These are phyloP conservation scores for Phoenicopterus ruber DNA, from an alignment of 2,113 vertebrate species.

Conservation along the genomic window DNA sequence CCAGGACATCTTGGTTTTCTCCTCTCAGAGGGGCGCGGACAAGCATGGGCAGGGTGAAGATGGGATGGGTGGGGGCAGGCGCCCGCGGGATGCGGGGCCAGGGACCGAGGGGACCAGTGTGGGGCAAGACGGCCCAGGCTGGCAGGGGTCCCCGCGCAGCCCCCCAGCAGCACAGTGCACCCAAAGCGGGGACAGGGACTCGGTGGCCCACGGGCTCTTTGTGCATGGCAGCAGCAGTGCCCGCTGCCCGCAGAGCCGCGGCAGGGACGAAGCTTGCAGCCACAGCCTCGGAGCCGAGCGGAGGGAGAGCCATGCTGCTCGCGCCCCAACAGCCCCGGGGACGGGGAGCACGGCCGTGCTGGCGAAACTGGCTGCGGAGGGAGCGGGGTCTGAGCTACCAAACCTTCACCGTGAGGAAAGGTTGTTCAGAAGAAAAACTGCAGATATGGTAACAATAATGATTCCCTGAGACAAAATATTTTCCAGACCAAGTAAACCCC, in stretches of 20 bases:
- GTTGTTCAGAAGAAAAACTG: background rate
- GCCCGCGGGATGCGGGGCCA: fast-evolving
- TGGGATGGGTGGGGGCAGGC: background rate
- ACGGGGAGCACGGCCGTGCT: fast-evolving
- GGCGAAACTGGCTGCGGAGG: fast-evolving
- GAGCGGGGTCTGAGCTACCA: fast-evolving
- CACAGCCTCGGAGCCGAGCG: background rate
- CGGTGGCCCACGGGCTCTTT: background rate
- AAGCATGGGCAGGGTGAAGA: background rate
- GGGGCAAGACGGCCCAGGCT: background rate
- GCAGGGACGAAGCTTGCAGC: background rate
- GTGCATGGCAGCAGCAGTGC: background rate
- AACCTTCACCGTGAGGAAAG: background rate
- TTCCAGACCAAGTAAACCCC: background rate
- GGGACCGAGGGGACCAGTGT: background rate
- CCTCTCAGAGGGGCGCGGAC: fast-evolving
- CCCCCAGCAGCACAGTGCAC: background rate
- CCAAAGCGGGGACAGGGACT: background rate
- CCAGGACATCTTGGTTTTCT: background rate
- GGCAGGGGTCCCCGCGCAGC: background rate
- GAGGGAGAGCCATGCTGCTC: background rate
- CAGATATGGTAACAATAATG: background rate
- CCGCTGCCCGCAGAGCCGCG: background rate
- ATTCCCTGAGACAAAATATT: background rate
- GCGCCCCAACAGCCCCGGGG: fast-evolving